phyloP scores from a whole-genome alignment of 2,888 invertebrate species.

The Yponomeuta cagnagella region DNA sequence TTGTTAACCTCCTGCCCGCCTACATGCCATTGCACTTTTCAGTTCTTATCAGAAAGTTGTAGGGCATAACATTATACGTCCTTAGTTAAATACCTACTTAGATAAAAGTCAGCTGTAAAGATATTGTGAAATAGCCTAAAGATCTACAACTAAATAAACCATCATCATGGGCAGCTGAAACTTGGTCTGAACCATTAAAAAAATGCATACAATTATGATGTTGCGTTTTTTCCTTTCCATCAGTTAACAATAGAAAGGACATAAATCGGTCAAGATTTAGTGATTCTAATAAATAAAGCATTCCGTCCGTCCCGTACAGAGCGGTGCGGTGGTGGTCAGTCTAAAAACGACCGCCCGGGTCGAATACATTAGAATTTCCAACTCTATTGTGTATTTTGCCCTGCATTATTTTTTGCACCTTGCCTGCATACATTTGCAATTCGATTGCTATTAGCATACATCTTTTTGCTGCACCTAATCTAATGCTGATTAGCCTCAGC shows the following conservation, averaged over 20 bases:
- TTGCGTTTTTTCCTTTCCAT: conserved; percentile 38
- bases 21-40: background rate
- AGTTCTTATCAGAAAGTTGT: background rate
- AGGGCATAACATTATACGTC: background rate
- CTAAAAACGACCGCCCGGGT: conserved; percentile 72
- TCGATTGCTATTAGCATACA: conserved; percentile 26
- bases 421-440: conserved; percentile 59
- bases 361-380: conserved; percentile 60
- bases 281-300: conserved; percentile 74
- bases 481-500: conserved; percentile 8
- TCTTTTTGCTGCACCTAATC: conserved; percentile 18
- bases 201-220: background rate
- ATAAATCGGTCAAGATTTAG: conserved; percentile 62
- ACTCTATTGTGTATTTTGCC: conserved; percentile 68
- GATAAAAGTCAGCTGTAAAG: no score
- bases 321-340: conserved; percentile 38
- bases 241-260: conserved; percentile 50
- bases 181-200: background rate
- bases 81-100: no score
- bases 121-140: no score
- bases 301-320: conserved; percentile 53
- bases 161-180: background rate
- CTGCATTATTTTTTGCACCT: conserved; percentile 73
- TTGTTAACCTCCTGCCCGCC: background rate
- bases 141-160: background rate